These are phyloP conservation scores for western clawed frog (Xenopus tropicalis) DNA, from an alignment of 2,113 vertebrate species.

Conservation along the genomic window DNA sequence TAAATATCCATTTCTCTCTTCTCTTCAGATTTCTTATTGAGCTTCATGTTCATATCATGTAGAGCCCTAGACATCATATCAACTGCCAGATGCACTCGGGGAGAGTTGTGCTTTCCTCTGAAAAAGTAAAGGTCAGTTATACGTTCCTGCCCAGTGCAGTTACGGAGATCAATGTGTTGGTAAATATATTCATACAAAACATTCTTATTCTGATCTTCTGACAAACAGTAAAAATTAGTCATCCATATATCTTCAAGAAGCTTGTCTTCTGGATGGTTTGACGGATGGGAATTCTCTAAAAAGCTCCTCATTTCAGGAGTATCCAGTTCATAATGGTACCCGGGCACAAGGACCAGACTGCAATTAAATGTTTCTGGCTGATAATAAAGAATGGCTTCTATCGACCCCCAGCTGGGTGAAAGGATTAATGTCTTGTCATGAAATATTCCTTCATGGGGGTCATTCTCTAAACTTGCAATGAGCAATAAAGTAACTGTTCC, in stretches of 20 bases:
- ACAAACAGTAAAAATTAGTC: not conserved
- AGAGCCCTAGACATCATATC: too few species aligned
- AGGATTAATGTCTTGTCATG: slow-evolving; percentile 14
- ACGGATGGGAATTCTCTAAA: not conserved
- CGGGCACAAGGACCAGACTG: slow-evolving; percentile 3
- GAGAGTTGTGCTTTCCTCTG: too few species aligned
- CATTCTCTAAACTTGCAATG: too few species aligned
- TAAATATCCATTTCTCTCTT: too few species aligned
- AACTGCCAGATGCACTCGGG: too few species aligned
- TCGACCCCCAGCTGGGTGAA: not conserved
- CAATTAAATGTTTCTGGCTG: not conserved
- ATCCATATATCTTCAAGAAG: slow-evolving; percentile 10
- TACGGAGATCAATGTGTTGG: not conserved
- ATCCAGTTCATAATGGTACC: not conserved
- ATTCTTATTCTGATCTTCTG: not conserved
- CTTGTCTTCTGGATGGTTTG: not conserved
- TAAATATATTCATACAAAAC: not conserved
- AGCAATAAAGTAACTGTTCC: not conserved
- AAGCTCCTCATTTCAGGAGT: not conserved
- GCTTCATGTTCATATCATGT: too few species aligned
- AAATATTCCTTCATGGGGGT: too few species aligned
- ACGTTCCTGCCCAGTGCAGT: not conserved
- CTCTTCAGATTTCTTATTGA: too few species aligned
- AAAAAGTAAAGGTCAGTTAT: not conserved
- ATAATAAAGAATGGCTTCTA: not conserved